These are phyloP conservation scores for Ganaspis brasiliensis DNA, from an alignment of 2,888 invertebrate species.

Conservation along the genomic window DNA sequence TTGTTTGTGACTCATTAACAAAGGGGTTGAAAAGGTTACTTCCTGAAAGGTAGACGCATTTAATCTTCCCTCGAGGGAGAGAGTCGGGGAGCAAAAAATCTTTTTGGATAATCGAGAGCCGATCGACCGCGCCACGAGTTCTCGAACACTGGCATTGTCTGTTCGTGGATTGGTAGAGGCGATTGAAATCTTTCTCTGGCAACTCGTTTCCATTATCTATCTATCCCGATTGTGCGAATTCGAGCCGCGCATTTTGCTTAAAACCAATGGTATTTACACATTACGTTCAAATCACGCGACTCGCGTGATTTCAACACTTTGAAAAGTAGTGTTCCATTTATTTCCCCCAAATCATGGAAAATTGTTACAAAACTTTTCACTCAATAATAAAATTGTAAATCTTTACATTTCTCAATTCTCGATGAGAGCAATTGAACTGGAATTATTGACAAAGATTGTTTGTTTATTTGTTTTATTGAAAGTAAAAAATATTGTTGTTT, in stretches of 20 bases:
- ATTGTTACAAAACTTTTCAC: background rate
- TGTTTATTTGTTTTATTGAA: too few relatives aligned
- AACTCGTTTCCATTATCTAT: conserved; percentile 50
- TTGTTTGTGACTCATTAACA: background rate
- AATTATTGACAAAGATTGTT: too few relatives aligned
- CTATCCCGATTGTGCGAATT: conserved; percentile 34
- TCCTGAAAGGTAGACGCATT: conserved; percentile 51
- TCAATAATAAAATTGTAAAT: background rate
- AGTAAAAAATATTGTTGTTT: too few relatives aligned
- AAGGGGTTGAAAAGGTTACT: conserved; percentile 16
- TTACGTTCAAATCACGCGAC: conserved; percentile 35
- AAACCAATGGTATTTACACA: conserved; percentile 40
- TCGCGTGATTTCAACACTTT: conserved; percentile 16
- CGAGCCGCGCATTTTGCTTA: conserved; percentile 33
- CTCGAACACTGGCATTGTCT: conserved; percentile 71
- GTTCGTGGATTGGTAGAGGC: conserved; percentile 71
- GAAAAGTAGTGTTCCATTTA: conserved; percentile 14
- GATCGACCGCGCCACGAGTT: conserved; percentile 72
- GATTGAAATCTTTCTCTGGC: conserved; percentile 73
- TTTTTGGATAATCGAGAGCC: conserved; percentile 73
- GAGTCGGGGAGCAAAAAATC: conserved; percentile 60
- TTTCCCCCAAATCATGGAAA: background rate
- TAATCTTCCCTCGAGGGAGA: conserved; percentile 46
- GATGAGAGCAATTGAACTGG: too few relatives aligned
- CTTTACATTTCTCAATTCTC: too few relatives aligned